These are phyloP conservation scores for Ispidina picta DNA, from an alignment of 2,797 vertebrate species.

Conservation along the genomic window DNA sequence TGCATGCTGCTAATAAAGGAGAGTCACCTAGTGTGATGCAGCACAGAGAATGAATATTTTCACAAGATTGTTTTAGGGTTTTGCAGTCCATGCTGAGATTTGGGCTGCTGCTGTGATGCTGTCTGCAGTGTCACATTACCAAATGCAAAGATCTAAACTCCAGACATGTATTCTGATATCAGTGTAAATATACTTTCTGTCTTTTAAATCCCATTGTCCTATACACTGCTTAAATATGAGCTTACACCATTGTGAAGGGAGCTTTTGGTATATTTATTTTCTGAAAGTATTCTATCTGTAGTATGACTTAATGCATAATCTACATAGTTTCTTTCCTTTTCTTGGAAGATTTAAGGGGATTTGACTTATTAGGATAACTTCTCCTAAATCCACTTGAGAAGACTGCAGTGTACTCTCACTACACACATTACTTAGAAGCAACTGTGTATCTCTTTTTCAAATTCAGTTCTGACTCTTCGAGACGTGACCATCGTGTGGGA, in stretches of 20 bases:
- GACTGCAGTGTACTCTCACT: neutral
- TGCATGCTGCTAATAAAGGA: neutral
- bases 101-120: neutral
- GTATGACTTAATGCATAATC: neutral
- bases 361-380: neutral
- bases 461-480: conserved; percentile 69
- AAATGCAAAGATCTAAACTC: neutral
- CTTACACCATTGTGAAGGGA: neutral
- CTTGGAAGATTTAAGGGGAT: neutral
- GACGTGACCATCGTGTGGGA: conserved; percentile 84
- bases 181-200: neutral
- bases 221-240: neutral
- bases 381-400: neutral
- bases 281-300: neutral
- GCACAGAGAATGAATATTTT: neutral
- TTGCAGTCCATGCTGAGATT: neutral
- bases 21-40: neutral
- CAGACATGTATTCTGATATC: neutral
- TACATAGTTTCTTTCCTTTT: neutral
- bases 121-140: neutral
- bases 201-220: neutral
- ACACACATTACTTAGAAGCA: neutral
- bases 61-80: neutral
- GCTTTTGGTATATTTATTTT: neutral
- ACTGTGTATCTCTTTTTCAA: neutral